Evolutionary conservation across 2,888 invertebrate genomes (phyloP).

Genomic region (Smittia aterrima): DNA sequence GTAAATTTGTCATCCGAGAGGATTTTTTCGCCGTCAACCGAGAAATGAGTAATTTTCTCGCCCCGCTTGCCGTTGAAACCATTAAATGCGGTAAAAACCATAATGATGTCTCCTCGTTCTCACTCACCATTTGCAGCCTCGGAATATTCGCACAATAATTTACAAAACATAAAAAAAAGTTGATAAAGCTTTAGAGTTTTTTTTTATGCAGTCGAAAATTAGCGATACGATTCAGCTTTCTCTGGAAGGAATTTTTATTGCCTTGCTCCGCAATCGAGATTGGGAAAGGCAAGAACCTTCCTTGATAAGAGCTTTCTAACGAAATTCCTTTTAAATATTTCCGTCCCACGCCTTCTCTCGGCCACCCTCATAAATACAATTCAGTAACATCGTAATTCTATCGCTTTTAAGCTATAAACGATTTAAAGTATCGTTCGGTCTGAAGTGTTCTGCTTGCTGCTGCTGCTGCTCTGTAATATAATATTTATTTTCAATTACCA

Average conservation of each 20-base stretch:
- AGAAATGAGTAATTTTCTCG: slow-evolving; percentile 23
- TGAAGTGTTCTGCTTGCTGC: too few species aligned
- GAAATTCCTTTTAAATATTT: not conserved
- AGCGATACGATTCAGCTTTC: too few species aligned
- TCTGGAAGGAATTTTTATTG: too few species aligned
- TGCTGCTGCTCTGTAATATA: not conserved
- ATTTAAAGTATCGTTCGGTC: not conserved
- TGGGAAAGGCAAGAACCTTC: too few species aligned
- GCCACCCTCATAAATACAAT: not conserved
- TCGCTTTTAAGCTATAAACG: not conserved
- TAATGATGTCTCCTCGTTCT: not conserved
- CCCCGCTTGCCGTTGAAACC: not conserved
- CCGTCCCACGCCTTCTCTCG: not conserved
- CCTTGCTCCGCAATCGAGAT: too few species aligned
- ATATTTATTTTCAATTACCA: slow-evolving; percentile 38
- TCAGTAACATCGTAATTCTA: not conserved
- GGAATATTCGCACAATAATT: not conserved
- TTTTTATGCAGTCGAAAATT: not conserved
- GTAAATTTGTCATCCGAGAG: slow-evolving; percentile 27
- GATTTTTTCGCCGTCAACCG: not conserved
- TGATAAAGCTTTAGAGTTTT: not conserved
- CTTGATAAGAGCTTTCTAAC: too few species aligned
- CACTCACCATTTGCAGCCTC: not conserved
- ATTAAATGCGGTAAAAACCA: slow-evolving; percentile 19
- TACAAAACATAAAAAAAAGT: not conserved